Conservation (phyloP, 1,140 invertebrate species). For the Zaprionus lachaisei region DNA sequence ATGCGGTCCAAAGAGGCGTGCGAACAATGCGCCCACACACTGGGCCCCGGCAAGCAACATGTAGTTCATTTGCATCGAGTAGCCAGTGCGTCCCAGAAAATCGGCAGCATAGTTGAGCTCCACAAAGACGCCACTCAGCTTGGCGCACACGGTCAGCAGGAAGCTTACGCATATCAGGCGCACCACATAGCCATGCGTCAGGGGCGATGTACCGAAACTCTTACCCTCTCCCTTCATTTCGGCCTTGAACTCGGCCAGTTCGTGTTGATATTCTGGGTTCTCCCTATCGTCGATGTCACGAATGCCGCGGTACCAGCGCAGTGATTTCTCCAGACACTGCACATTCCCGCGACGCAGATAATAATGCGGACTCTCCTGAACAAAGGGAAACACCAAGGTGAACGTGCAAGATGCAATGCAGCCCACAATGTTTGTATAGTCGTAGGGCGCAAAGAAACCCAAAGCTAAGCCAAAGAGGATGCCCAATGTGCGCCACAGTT, state of each 20-base stretch:
- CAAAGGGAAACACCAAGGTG: slow-evolving; percentile 85
- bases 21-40: slow-evolving; percentile 55
- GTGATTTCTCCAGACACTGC: slow-evolving; percentile 85
- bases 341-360: slow-evolving; percentile 85
- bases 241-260: slow-evolving; percentile 64
- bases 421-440: slow-evolving; percentile 61
- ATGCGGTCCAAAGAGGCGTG: slow-evolving; percentile 50
- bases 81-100: slow-evolving; percentile 63
- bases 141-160: slow-evolving; percentile 65
- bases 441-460: slow-evolving; percentile 57
- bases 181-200: slow-evolving; percentile 53
- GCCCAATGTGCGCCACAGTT: slow-evolving; percentile 70
- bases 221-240: slow-evolving; percentile 37
- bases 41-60: slow-evolving; percentile 53
- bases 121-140: slow-evolving; percentile 68
- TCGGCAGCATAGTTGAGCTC: slow-evolving; percentile 66
- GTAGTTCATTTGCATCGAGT: slow-evolving; percentile 55
- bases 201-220: slow-evolving; percentile 38
- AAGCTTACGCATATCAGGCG: slow-evolving; percentile 60
- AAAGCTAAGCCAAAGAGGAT: slow-evolving; percentile 65
- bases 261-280: slow-evolving; percentile 64
- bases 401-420: slow-evolving; percentile 86
- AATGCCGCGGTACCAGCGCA: slow-evolving; percentile 85
- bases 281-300: slow-evolving; percentile 69
- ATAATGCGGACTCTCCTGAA: slow-evolving; percentile 87